phyloP scores from a whole-genome alignment of 1,140 invertebrate genomes.

The Conopomorpha cramerella region DNA sequence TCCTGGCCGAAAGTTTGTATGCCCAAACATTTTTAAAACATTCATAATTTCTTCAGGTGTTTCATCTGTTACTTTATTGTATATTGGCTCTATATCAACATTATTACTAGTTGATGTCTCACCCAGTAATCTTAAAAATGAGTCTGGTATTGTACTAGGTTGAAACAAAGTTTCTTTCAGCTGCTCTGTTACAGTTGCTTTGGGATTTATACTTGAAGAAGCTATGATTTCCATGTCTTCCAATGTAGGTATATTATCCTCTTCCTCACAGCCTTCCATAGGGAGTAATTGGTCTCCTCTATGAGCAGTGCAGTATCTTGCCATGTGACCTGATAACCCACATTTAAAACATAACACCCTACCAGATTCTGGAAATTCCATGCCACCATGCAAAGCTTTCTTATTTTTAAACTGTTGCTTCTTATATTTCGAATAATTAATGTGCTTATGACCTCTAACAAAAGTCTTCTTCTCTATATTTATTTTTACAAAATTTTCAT shows the following conservation, averaged over 20 bases:
- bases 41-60: slow-evolving; percentile 68
- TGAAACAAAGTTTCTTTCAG: slow-evolving; percentile 23
- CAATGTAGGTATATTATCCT: slow-evolving; percentile 73
- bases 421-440: slow-evolving; percentile 83
- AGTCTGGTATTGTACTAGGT: slow-evolving; percentile 38
- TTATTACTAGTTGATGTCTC: slow-evolving; percentile 10
- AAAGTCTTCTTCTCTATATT: slow-evolving; percentile 92
- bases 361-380: slow-evolving; percentile 62
- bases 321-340: slow-evolving; percentile 81
- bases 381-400: slow-evolving; percentile 61
- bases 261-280: slow-evolving; percentile 61
- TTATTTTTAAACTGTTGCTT: slow-evolving; percentile 83
- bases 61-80: slow-evolving; percentile 56
- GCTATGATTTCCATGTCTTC: slow-evolving; percentile 64
- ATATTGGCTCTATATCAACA: slow-evolving; percentile 26
- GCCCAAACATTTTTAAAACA: slow-evolving; percentile 78
- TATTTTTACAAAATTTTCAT: slow-evolving; percentile 89
- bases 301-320: slow-evolving; percentile 72
- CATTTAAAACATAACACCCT: slow-evolving; percentile 83
- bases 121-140: slow-evolving; percentile 38
- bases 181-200: slow-evolving; percentile 25
- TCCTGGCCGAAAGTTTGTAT: slow-evolving; percentile 77
- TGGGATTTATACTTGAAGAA: slow-evolving; percentile 48
- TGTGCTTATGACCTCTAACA: slow-evolving; percentile 77
- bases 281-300: slow-evolving; percentile 67